A percentile compares a stretch with the other conserved stretches of the same genome.
phyloP scores from a whole-genome alignment of 2,888 invertebrate species.

The Drosophila multiciliata region DNA sequence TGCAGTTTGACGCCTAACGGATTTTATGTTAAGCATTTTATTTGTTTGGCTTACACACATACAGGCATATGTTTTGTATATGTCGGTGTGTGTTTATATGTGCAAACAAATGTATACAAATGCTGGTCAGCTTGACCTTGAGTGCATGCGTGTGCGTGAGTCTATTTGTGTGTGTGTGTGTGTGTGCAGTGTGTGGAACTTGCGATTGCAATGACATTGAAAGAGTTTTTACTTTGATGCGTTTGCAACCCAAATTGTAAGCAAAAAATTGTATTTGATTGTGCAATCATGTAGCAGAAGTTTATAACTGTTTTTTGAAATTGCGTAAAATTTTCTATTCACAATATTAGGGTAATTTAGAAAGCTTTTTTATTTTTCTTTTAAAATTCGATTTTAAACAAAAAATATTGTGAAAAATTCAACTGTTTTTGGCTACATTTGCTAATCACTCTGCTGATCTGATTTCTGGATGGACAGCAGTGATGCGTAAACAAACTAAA shows the following conservation, averaged over 20 bases:
- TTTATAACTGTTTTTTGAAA: not conserved
- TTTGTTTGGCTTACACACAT: slow-evolving; percentile 8
- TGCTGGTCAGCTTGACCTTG: slow-evolving; percentile 77
- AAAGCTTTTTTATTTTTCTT: slow-evolving; percentile 1
- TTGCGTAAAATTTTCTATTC: not conserved
- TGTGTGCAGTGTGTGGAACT: slow-evolving; percentile 35
- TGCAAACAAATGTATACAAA: slow-evolving; percentile 43
- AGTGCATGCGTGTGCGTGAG: slow-evolving; percentile 21
- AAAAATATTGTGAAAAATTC: not conserved
- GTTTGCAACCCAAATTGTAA: slow-evolving; percentile 24
- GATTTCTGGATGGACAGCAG: not conserved
- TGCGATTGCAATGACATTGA: slow-evolving; percentile 76
- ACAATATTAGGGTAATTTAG: not conserved
- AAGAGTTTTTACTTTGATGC: slow-evolving; percentile 64
- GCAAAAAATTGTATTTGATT: slow-evolving; percentile 40
- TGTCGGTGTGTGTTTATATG: slow-evolving; percentile 17
- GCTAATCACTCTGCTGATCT: not conserved
- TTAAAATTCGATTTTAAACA: not conserved
- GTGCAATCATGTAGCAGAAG: slow-evolving; percentile 46
- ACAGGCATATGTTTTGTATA: slow-evolving; percentile 6
- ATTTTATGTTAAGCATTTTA: slow-evolving; percentile 26
- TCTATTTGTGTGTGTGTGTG: slow-evolving; percentile 21
- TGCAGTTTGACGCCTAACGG: slow-evolving; percentile 59
- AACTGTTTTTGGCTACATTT: not conserved
- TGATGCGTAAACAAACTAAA: not conserved